phyloP scores from a whole-genome alignment of 2,888 invertebrate species.

The Chrysotoxum bicinctum region DNA sequence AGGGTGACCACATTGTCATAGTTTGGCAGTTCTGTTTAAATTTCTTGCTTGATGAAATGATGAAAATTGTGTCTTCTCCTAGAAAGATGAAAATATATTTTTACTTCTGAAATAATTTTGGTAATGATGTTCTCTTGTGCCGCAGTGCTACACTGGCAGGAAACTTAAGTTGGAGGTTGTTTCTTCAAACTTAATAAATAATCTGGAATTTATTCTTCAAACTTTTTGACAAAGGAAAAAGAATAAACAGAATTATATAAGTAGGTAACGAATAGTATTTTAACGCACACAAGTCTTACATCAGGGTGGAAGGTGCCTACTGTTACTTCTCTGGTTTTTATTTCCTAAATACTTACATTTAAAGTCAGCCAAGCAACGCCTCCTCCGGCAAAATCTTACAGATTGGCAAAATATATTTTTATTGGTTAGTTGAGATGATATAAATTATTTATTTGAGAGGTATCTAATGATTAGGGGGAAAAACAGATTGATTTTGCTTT shows the following conservation, averaged over 20 bases:
- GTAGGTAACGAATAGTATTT: background rate
- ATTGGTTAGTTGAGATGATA: conserved; percentile 53
- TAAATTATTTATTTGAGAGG: conserved; percentile 24
- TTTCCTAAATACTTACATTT: too few relatives aligned
- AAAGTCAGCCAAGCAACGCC: background rate
- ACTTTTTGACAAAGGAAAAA: background rate
- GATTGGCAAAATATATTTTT: background rate
- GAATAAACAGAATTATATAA: background rate
- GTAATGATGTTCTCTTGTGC: conserved; percentile 31
- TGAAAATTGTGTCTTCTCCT: background rate
- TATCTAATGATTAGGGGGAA: conserved; percentile 32
- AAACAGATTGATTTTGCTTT: background rate
- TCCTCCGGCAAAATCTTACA: background rate
- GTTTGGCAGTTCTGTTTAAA: conserved; percentile 27
- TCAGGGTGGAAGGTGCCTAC: too few relatives aligned
- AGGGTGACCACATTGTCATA: conserved; percentile 35
- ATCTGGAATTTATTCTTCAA: conserved; percentile 45
- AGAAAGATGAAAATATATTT: background rate
- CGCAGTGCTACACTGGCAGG: background rate
- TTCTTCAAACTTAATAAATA: conserved; percentile 1
- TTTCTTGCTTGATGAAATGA: conserved; percentile 2
- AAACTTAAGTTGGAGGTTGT: background rate
- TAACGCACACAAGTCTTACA: too few relatives aligned
- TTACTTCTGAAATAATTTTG: conserved; percentile 16
- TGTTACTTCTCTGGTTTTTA: too few relatives aligned